Evolutionary conservation across 2,113 vertebrate species (phyloP).

Genomic region (Petroica traversi): DNA sequence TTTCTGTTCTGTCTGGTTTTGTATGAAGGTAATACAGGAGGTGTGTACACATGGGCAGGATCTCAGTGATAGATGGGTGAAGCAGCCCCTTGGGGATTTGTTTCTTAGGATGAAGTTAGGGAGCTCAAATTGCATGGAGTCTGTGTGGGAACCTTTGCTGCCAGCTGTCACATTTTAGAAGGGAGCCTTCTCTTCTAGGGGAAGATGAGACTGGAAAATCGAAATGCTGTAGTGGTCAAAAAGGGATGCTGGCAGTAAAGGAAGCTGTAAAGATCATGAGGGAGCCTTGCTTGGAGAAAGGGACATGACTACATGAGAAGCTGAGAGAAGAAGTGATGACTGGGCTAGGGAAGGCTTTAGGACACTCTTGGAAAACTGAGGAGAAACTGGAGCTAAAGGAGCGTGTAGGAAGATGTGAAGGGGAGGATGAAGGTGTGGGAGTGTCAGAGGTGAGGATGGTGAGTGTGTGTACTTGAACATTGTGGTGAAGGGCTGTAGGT

Average conservation of each 20-base stretch:
- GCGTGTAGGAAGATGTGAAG: background rate
- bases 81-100: background rate
- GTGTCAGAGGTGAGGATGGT: background rate
- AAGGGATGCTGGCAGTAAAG: background rate
- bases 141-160: background rate
- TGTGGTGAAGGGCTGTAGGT: background rate
- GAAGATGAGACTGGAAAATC: background rate
- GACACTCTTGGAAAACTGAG: background rate
- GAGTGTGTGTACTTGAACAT: background rate
- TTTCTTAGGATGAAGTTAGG: background rate
- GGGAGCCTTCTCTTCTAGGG: background rate
- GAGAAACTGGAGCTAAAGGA: background rate
- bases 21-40: background rate
- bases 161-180: background rate
- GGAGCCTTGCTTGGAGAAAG: background rate
- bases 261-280: background rate
- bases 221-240: rapidly evolving
- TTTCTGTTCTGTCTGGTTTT: background rate
- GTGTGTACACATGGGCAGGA: rapidly evolving
- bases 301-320: background rate
- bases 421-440: background rate
- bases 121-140: background rate
- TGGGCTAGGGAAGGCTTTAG: background rate
- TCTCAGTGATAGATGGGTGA: background rate
- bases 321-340: background rate